Base-by-base conservation (phyloP, 2,888 invertebrate species). In the Drosophila stalkeri region DNA sequence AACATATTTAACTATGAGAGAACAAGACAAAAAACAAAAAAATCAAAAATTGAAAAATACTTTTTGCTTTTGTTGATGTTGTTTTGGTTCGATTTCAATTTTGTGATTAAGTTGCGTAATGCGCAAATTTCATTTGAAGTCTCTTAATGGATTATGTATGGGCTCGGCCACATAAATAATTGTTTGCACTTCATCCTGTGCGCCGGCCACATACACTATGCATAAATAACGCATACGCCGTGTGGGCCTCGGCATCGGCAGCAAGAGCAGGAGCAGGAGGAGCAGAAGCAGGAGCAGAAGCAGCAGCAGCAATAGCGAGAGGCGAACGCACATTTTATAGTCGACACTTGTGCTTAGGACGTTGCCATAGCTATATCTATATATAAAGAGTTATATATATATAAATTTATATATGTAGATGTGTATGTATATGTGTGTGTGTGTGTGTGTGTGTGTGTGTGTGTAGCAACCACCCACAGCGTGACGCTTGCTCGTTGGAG, bases 161-260 rank as follows among this genome's bases (percentile, higher is more conserved):
- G 64, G 68, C 33, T 20, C 49, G 63, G 54, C 51, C 64, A 72
- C 72, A 78, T 78, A 79, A 78, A 78, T 78, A 78, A 75, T 65
- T 67, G 52, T 63, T 52, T 60, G 51, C 46, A 54, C 72, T 64
- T 64, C 54, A 49, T 55, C 39, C 41, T 39, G 55, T 55, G 46
- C 33, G 47, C 60, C 43, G 60, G 46, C 27, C 49, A 52, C 57
- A 57, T 57, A 60, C 67, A 49, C 78, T 60, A 67, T 74, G 66
- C 74, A 82, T 77, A 80, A 72, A 77, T 82, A 74, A 76, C 85
- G 82, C 74, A 89, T 89, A 80, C 88, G 80, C 80, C 81, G 64
- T 68, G 83, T 64, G 64, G 62, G 75, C 68, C 75, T 54, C 56
- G 60, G 20, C 49, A 16, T 2, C 16, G 27, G 16, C 46, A 47